Base-by-base conservation (phyloP, 1,140 invertebrate genomes). In the Apis cerana region DNA sequence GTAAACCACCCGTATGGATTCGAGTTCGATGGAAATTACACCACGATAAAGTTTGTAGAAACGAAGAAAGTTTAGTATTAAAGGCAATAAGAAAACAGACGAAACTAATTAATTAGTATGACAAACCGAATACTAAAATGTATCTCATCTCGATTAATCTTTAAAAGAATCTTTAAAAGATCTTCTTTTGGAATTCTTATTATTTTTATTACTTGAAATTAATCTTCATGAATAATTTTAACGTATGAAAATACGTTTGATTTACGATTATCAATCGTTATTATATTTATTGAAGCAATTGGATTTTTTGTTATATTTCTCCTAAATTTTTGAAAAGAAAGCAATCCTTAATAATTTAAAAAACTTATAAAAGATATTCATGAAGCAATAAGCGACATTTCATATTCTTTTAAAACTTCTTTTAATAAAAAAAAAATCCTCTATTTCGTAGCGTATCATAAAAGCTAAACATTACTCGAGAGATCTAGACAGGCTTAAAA, bases 91-190 rank as follows among this genome's bases (percentile, higher is more conserved):
- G 21, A 54, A 59, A 43, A 54, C n/a, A 59, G 52, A 27, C 43
- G 76, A 50, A 69, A 69, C 65, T 69, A 78, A 69, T 68, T 75
- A 75, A 75, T 62, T 77, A 77, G 68, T 78, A 56, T 52, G 12
- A 13, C 15, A 19, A 15, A 50, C 48, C 43, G 62, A 12, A 43
- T 50, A 11, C 11, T 50, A 19, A 48, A 50, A 33, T 43, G 17
- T 50, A 33, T 8, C 33, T 23, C 62, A n/a, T 58, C 2, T 11
- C 69, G 21, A 69, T 58, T n/a, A n/a, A n/a, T n/a, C n/a, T n/a
- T n/a, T n/a, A n/a, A n/a, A n/a, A n/a, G 21, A 58, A 17, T n/a
- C 27, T 21, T 58, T 58, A 72, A 5, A 33, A 43, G 27, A 43
- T 43, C 5, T 7, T 0, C n/a, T 48, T 12, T 1, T 13, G 48